Evolutionary conservation across 2,113 vertebrate species (phyloP).

Genomic region (Myotis lucifugus): DNA sequence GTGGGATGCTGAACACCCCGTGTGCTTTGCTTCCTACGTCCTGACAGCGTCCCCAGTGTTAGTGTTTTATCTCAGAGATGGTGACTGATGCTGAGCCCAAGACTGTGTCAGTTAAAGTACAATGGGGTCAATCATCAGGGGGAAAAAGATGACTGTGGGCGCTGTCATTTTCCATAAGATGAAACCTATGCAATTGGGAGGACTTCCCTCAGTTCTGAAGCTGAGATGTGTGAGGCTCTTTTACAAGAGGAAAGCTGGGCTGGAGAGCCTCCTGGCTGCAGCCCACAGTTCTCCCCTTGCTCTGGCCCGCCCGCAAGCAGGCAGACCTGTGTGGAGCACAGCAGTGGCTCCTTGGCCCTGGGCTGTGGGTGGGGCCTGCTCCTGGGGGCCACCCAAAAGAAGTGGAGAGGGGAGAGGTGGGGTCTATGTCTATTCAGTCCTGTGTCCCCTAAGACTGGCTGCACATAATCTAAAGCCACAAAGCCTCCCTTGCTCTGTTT

Average conservation of each 20-base stretch:
- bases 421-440: background rate
- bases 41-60: rapidly evolving
- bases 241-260: background rate
- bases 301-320: no score
- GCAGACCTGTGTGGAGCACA: rapidly evolving
- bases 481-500: background rate
- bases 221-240: background rate
- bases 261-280: background rate
- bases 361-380: background rate
- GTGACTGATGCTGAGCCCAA: background rate
- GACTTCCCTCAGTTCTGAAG: background rate
- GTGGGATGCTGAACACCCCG: rapidly evolving
- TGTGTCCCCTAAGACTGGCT: background rate
- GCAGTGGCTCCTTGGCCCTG: background rate
- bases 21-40: no score
- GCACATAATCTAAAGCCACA: background rate
- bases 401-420: background rate
- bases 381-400: background rate
- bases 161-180: background rate
- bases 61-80: background rate
- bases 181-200: background rate
- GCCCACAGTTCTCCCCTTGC: no score
- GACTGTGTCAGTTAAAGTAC: background rate
- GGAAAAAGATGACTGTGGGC: background rate
- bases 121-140: background rate